Evolutionary conservation across 2,797 vertebrate species (phyloP).

Genomic region (Eulemur rubriventer): DNA sequence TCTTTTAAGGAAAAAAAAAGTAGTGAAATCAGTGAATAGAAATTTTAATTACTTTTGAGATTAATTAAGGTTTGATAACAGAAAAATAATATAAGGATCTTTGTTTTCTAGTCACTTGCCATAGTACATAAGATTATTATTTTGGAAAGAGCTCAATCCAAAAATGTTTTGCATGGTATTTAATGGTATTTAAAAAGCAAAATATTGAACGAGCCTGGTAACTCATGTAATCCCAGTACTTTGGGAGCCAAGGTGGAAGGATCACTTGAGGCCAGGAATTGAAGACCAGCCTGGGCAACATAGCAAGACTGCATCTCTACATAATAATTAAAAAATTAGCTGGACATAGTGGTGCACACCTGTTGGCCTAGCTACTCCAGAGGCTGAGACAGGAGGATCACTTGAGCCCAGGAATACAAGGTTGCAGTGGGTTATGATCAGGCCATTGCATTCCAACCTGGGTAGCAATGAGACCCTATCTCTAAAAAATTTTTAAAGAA

Average conservation of each 20-base stretch:
- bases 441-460: neutral
- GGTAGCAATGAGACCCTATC: neutral
- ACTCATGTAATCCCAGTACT: too few relatives aligned
- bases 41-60: conserved; percentile 37
- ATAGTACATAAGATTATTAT: neutral
- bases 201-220: neutral
- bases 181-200: conserved; percentile 35
- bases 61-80: neutral
- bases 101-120: conserved; percentile 17
- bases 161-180: neutral
- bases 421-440: neutral
- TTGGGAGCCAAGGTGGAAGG: neutral
- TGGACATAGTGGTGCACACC: neutral
- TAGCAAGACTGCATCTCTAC: neutral
- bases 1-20: neutral
- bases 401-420: neutral
- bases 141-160: conserved; percentile 1
- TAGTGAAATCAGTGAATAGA: neutral
- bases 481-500: neutral
- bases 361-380: neutral
- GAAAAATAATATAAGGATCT: neutral
- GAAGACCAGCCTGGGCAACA: neutral
- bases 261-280: neutral
- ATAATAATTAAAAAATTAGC: neutral
- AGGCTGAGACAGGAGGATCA: neutral